Evolutionary conservation across 2,888 invertebrate species (phyloP).

Genomic region (Vannuccia rotundouncinata): DNA sequence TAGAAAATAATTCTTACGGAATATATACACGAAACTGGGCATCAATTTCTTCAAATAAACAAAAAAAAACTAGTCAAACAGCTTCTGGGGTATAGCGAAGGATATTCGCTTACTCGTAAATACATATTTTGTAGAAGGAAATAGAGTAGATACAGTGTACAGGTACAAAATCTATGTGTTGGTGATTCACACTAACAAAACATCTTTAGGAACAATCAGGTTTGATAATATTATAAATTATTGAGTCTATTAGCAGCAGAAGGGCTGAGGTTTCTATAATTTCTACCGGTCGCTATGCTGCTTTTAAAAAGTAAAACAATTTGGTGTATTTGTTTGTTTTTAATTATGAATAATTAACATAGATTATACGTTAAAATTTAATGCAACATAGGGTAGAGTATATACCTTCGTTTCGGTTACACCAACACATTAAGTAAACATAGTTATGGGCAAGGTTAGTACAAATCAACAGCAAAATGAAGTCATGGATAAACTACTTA

Average conservation of each 20-base stretch:
- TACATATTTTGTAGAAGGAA: background rate
- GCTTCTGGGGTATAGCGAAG: no score
- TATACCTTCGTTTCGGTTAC: background rate
- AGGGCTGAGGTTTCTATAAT: no score
- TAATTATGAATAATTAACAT: no score
- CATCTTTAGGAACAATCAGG: no score
- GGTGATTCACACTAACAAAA: no score
- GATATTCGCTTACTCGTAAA: no score
- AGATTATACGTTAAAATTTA: no score
- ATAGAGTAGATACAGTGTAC: background rate
- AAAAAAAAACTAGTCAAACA: background rate
- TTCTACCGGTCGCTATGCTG: no score
- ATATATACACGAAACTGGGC: background rate
- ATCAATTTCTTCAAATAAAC: background rate
- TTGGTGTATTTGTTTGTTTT: no score
- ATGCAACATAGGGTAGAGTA: background rate
- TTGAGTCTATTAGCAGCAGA: no score
- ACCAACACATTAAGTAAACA: background rate
- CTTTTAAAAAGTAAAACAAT: no score
- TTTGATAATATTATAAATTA: no score
- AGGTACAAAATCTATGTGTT: background rate
- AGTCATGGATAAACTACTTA: constrained; percentile 4
- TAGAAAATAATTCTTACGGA: background rate
- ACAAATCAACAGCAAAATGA: constrained; percentile 1
- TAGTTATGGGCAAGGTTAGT: background rate